These are phyloP conservation scores for Aphis gossypii DNA, from an alignment of 1,140 invertebrate species.

Conservation along the genomic window DNA sequence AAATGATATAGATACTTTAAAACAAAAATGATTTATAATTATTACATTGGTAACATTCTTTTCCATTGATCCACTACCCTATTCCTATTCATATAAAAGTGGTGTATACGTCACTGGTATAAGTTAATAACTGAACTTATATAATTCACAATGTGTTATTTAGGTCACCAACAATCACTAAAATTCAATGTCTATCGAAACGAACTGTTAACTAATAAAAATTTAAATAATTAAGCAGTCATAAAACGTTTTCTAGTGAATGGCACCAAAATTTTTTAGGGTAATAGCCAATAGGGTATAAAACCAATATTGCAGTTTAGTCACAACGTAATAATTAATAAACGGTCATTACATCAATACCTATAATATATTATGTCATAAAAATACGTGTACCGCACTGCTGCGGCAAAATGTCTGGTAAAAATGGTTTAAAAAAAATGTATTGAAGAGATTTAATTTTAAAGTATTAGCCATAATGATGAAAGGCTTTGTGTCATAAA, in stretches of 20 bases:
- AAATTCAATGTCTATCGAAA: not conserved
- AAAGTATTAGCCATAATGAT: not conserved
- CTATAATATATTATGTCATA: not conserved
- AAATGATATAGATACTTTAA: not conserved
- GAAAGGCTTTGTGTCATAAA: not conserved
- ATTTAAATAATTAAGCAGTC: not conserved
- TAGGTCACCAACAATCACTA: not conserved
- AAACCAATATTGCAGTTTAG: not conserved
- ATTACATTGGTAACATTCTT: not conserved
- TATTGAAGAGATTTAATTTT: not conserved
- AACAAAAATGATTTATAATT: not conserved
- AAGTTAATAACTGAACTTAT: not conserved
- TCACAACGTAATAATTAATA: constrained; percentile 1
- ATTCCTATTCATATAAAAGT: not conserved
- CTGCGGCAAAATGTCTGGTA: not conserved
- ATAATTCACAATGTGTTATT: not conserved
- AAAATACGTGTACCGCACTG: not conserved
- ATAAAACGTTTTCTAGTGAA: not conserved
- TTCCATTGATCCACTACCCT: not conserved
- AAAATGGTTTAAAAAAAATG: not conserved
- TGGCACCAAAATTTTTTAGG: not conserved
- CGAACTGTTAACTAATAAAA: not conserved
- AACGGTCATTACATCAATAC: not conserved
- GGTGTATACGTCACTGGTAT: not conserved
- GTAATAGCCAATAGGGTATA: not conserved